Evolutionary conservation across 2,888 invertebrate genomes (phyloP), one percentile per base, ranked within the genome.

Genomic region (Axea sp.): DNA sequence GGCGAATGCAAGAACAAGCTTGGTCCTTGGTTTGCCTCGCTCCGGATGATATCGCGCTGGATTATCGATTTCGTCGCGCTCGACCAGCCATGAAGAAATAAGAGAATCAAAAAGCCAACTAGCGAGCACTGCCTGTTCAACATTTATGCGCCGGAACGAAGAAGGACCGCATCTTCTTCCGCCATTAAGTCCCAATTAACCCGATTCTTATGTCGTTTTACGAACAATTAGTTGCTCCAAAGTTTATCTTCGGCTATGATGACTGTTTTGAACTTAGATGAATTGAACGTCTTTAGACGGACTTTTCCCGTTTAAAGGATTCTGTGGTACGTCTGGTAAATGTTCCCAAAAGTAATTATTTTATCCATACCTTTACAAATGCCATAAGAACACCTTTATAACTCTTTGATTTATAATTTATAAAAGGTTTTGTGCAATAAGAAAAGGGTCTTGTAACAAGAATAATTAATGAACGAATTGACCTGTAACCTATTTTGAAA

Each of bases 11-110:
- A 74, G 68, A 73, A 69, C 68, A 64, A 43, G 24, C 55, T 72
- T 39, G 57, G 64, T 67, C 59, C 59, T 68, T 57, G 43, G 49
- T 55, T 37, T 47, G 59, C 60, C 47, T 72, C 69, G 43, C 68
- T 60, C 45, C 67, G 76, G 75, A 76, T 62, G 75, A 77, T 79
- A 78, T 79, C 80, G 78, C 75, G 67, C 53, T 68, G 78, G 78
- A 82, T 83, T 81, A 82, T 81, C 82, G 80, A 80, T 80, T 81
- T 77, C 77, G 80, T 79, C 76, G 79, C 65, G 79, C 74, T 77
- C 73, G 69, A 57, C 69, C 75, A 69, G 71, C 73, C 75, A 68
- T 68, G 73, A 76, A 76, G 76, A 57, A 67, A 69, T 68, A 75
- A 73, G 64, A 73, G 62, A 68, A 69, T 73, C 60, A 64, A 68